Base-by-base conservation (phyloP, 2,888 invertebrate genomes). In the Machimus rusticus region DNA sequence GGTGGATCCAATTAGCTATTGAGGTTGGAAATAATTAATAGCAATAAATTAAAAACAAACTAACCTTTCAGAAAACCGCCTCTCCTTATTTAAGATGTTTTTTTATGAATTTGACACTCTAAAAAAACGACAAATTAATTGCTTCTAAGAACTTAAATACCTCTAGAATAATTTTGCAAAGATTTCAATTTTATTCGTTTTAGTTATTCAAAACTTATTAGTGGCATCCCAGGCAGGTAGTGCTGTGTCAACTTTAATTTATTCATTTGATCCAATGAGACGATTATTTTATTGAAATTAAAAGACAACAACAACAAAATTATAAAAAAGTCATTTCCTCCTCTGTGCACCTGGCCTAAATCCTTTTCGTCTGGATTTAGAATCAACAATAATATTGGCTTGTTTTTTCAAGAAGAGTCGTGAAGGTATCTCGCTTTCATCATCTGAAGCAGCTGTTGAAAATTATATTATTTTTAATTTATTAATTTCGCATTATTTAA, bases 371-470 rank as follows among this genome's bases (percentile, higher is more conserved):
- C 97, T 94, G 89, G 96, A 96, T 91, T 97, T 97, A 8, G 97
- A 96, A 91, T 97, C 97, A 2, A 97, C 95, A 77, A 97, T 96
- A 28, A 97, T 92, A 90, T 97, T 96, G 0, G 97, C 97, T 91
- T 97, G 97, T 87, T 96, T 94, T 93, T 97, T 97, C 88, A 97
- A 93, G 91, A 95, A 95, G 88, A 95, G 95, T 81, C 97, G 94
- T 0, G 97, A 96, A 0, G 97, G 97, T 74, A 97, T 96, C 90
- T 97, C 97, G 89, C 96, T 97, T 90, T 97, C 97, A 89, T 97
- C 97, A 88, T 97, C 97, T 0, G 96, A 95, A 4, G 94, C 94
- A 94, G 90, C 91, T 90, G 88, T 31, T 14, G 16, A 55, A 37
- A 84, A 78, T 85, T 55, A 86, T 43, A 28, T 39, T 19, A 19